Evolutionary conservation across 2,888 invertebrate genomes (phyloP).

Genomic region (Tipula vernalis): DNA sequence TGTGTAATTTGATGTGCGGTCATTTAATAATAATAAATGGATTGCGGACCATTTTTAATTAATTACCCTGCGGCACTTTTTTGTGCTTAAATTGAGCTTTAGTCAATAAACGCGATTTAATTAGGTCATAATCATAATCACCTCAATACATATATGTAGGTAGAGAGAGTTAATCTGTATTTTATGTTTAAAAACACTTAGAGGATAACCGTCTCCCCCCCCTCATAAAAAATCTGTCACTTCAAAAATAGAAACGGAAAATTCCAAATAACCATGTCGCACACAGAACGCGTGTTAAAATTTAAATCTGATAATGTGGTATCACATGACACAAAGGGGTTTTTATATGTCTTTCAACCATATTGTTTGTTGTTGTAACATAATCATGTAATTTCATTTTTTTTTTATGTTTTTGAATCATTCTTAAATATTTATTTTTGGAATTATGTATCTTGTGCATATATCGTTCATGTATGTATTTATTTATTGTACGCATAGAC

Average conservation of each 20-base stretch:
- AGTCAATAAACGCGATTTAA: too few relatives aligned
- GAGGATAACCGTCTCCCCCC: background rate
- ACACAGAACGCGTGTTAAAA: background rate
- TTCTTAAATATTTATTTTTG: background rate
- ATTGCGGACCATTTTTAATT: too few relatives aligned
- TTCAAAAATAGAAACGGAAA: background rate
- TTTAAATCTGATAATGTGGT: slow-evolving; percentile 8
- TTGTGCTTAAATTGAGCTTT: too few relatives aligned
- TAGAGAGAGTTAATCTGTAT: too few relatives aligned
- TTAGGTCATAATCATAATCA: too few relatives aligned
- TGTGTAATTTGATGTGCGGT: background rate
- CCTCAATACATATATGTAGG: too few relatives aligned
- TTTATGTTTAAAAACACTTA: background rate
- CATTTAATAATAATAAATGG: too few relatives aligned
- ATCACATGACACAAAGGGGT: slow-evolving; percentile 11
- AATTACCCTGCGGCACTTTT: too few relatives aligned
- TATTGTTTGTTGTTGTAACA: slow-evolving; percentile 6
- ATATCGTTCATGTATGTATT: background rate
- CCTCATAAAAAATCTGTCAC: background rate
- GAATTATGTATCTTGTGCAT: background rate
- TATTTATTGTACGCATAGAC: too few relatives aligned
- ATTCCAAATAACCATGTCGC: background rate
- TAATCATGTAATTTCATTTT: background rate
- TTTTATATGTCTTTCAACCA: background rate
- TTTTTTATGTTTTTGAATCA: background rate